These are phyloP conservation scores for Leptonema lineaticorne DNA, from an alignment of 1,140 invertebrate genomes.

Conservation along the genomic window DNA sequence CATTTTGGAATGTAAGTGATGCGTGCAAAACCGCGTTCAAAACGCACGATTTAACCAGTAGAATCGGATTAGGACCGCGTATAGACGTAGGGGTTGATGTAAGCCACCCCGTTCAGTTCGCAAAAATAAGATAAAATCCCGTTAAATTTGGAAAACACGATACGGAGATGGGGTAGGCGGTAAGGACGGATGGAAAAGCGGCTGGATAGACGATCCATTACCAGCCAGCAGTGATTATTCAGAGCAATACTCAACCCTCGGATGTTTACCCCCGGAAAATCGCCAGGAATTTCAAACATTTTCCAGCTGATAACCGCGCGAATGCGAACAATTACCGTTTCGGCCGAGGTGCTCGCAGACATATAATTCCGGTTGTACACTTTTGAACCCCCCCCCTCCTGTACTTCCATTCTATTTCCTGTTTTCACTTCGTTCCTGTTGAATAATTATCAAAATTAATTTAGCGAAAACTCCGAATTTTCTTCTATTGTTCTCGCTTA, in stretches of 20 bases:
- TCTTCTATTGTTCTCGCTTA: neutral
- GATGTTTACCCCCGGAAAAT: neutral
- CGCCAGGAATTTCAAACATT: conserved; percentile 9
- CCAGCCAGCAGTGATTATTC: conserved; percentile 18
- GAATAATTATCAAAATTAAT: conserved; percentile 13
- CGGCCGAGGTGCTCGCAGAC: neutral
- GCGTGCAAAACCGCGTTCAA: neutral
- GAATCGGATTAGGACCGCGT: neutral
- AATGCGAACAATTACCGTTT: conserved; percentile 14
- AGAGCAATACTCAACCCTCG: neutral
- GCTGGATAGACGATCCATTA: conserved; percentile 22
- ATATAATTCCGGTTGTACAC: too few species aligned
- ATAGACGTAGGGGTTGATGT: neutral
- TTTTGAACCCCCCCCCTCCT: neutral
- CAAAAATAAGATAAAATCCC: conserved; percentile 19
- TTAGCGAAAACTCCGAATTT: neutral
- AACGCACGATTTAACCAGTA: conserved; percentile 12
- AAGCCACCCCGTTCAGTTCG: neutral
- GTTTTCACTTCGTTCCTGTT: too few species aligned
- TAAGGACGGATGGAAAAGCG: neutral
- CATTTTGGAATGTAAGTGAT: neutral
- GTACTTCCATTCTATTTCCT: too few species aligned
- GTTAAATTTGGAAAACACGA: conserved; percentile 20
- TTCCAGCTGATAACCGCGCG: neutral
- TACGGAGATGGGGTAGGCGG: too few species aligned